A percentile compares a stretch with the other conserved stretches of the same genome.
phyloP scores from a whole-genome alignment of 1,140 invertebrate species.

The Notospermus geniculatus region DNA sequence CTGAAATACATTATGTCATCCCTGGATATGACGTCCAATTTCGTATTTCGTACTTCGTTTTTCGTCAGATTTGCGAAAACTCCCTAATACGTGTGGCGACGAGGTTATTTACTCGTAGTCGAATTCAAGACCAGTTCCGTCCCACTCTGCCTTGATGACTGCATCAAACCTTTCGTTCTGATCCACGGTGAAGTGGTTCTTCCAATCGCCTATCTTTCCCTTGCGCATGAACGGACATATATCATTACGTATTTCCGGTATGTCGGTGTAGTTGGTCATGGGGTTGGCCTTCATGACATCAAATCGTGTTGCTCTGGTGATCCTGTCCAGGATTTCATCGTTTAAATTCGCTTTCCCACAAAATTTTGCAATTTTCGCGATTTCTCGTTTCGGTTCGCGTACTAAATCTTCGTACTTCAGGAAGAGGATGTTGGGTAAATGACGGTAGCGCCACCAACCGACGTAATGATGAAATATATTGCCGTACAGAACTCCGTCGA shows the following conservation, averaged over 20 bases:
- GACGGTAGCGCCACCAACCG: not conserved
- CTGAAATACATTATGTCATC: too few relatives aligned
- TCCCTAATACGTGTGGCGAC: too few relatives aligned
- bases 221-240: slow-evolving; percentile 10
- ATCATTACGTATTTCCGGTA: not conserved
- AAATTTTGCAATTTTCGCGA: not conserved
- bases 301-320: not conserved
- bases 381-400: not conserved
- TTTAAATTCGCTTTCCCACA: not conserved
- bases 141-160: not conserved
- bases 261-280: not conserved
- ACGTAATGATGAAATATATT: not conserved
- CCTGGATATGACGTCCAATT: too few relatives aligned
- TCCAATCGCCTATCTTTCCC: slow-evolving; percentile 5
- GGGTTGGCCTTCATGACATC: not conserved
- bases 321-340: not conserved
- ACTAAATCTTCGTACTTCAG: slow-evolving; percentile 6
- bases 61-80: too few relatives aligned
- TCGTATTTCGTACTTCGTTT: too few relatives aligned
- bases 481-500: not conserved
- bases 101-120: not conserved
- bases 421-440: not conserved
- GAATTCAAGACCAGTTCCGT: not conserved
- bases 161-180: not conserved
- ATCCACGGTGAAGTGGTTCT: not conserved